Conservation (phyloP, 2,797 vertebrate species). For the Microhierax caerulescens region DNA sequence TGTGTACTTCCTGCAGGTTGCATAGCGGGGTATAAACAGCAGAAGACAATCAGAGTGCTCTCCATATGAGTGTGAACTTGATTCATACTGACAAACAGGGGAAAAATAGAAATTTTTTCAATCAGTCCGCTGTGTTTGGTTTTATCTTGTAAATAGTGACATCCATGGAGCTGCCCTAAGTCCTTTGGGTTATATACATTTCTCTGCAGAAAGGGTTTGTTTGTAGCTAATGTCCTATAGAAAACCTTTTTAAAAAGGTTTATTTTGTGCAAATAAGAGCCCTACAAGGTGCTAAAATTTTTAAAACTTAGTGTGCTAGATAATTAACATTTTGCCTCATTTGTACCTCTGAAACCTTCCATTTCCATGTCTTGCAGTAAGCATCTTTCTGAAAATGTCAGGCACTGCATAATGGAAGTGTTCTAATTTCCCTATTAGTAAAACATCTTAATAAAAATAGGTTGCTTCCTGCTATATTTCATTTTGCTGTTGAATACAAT, state of each 20-base stretch:
- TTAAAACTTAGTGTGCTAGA: not conserved
- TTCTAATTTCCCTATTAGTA: constrained; percentile 36
- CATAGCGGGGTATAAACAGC: not conserved
- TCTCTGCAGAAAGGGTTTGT: not conserved
- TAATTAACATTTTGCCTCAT: constrained; percentile 53
- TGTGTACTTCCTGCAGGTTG: not conserved
- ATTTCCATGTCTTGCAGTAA: not conserved
- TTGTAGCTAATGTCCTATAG: not conserved
- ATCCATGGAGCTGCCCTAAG: not conserved
- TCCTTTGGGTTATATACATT: not conserved
- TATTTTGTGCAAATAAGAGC: constrained; percentile 17
- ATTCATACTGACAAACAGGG: not conserved
- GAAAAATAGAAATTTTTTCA: not conserved
- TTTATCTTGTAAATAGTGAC: not conserved
- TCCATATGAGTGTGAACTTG: not conserved
- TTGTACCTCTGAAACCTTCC: constrained; percentile 9
- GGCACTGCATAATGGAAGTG: constrained; percentile 15
- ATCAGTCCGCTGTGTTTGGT: not conserved
- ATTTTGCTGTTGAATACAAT: not conserved
- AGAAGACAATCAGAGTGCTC: not conserved
- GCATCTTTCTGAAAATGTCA: constrained; percentile 44
- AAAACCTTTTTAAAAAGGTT: constrained; percentile 20
- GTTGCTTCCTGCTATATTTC: not conserved
- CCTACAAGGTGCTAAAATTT: constrained; percentile 23
- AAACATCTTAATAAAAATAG: not conserved